Evolutionary conservation across 2,888 invertebrate genomes (phyloP).

Genomic region (Agrypnus murinus): DNA sequence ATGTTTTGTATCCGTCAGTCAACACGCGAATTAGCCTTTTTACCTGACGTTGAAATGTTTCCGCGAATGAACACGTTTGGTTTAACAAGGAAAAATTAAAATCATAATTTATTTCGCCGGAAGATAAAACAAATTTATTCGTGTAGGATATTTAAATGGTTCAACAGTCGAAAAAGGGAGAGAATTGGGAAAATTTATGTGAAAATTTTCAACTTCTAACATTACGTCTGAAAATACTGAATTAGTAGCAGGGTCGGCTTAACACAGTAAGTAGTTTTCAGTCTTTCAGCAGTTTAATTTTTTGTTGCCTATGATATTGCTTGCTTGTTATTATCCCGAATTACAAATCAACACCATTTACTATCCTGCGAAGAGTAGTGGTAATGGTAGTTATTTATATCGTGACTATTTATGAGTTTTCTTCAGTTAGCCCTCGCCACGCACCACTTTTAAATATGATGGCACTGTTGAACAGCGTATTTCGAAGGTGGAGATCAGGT

Average conservation of each 20-base stretch:
- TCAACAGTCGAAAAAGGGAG: constrained; percentile 34
- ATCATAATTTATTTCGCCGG: constrained; percentile 24
- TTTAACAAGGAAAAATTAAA: not conserved
- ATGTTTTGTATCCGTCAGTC: not conserved
- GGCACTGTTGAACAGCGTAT: no score
- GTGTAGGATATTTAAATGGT: constrained; percentile 29
- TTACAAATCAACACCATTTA: no score
- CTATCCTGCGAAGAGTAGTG: no score
- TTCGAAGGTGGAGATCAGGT: no score
- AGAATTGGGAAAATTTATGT: constrained; percentile 31
- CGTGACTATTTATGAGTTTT: no score
- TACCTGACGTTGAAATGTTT: constrained; percentile 1
- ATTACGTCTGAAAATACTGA: constrained; percentile 37
- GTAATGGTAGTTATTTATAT: no score
- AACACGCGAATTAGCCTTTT: not conserved
- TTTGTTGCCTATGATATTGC: no score
- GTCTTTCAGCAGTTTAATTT: no score
- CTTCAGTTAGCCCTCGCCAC: no score
- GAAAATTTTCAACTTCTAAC: constrained; percentile 41
- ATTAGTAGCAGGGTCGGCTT: constrained; percentile 43
- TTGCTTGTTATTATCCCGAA: no score
- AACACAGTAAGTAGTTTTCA: no score
- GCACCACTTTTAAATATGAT: no score
- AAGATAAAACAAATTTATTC: constrained; percentile 30
- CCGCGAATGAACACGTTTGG: not conserved